phyloP scores from a whole-genome alignment of 2,888 invertebrate species.

The Ligdia adustata region DNA sequence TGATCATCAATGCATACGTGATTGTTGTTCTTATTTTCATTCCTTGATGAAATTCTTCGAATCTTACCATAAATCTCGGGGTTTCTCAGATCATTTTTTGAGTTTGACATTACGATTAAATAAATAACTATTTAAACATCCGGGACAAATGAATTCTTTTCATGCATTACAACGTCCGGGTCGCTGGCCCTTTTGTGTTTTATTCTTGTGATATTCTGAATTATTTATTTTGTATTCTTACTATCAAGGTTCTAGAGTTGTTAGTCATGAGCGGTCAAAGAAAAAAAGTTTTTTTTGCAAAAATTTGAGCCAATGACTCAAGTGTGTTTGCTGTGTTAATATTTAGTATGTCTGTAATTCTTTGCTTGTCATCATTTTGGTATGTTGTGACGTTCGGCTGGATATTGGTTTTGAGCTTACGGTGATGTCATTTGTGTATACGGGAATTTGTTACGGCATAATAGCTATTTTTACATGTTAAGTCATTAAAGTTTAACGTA shows the following conservation, averaged over 20 bases:
- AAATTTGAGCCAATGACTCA: constrained; percentile 43
- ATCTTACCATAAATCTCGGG: constrained; percentile 28
- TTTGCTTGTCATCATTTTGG: constrained; percentile 56
- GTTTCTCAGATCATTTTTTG: constrained; percentile 29
- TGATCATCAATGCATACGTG: constrained; percentile 21
- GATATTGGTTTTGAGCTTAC: constrained; percentile 43
- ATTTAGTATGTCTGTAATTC: constrained; percentile 44
- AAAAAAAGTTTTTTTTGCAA: constrained; percentile 24
- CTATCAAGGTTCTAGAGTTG: constrained; percentile 37
- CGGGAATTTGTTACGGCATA: constrained; percentile 36
- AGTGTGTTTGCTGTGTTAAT: constrained; percentile 36
- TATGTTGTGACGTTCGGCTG: constrained; percentile 58
- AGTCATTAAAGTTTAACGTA: constrained; percentile 34
- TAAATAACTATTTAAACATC: constrained; percentile 38
- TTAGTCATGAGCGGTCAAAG: constrained; percentile 35
- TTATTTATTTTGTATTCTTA: constrained; percentile 34
- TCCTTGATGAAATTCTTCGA: constrained; percentile 31
- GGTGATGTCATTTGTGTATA: constrained; percentile 65
- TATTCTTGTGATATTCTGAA: constrained; percentile 30
- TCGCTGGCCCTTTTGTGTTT: constrained; percentile 47
- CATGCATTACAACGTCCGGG: constrained; percentile 50
- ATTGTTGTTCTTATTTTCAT: constrained; percentile 26
- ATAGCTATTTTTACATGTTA: constrained; percentile 26
- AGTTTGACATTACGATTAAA: constrained; percentile 27
- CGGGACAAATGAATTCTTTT: constrained; percentile 43